Percentiles rank a stretch among this genome's conserved stretches.
phyloP scores from a whole-genome alignment of 2,888 invertebrate species.

The Phymatocera aterrima region DNA sequence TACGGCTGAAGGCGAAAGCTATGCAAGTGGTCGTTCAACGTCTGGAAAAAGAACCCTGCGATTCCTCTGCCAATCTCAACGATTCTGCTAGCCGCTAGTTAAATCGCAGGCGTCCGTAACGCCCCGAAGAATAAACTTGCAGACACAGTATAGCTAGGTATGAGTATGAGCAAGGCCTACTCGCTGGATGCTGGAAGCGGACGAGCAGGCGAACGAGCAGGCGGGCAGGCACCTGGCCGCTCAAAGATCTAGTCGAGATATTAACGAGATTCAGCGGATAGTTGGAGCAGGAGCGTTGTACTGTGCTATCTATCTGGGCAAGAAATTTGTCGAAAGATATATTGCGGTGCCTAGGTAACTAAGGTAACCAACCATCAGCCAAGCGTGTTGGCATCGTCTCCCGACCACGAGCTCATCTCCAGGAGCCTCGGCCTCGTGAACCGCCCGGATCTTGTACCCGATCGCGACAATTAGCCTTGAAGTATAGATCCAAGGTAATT shows the following conservation, averaged over 20 bases:
- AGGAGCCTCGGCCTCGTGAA: background rate
- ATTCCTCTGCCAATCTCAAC: constrained; percentile 4
- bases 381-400: background rate
- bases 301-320: too few relatives aligned
- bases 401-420: background rate
- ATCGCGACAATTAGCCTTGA: constrained; percentile 35
- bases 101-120: background rate
- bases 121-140: constrained; percentile 3
- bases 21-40: background rate
- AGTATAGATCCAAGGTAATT: constrained; percentile 30
- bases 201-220: background rate
- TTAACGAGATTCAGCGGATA: constrained; percentile 33
- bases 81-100: constrained; percentile 12
- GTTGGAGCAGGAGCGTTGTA: background rate
- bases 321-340: constrained; percentile 20
- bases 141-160: too few relatives aligned
- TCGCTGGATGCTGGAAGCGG: background rate
- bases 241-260: constrained; percentile 13
- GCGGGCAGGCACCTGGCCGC: background rate
- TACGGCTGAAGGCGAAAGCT: too few relatives aligned
- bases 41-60: background rate
- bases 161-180: background rate
- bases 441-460: constrained; percentile 24
- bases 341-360: background rate
- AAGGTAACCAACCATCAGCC: background rate